Percentiles rank a stretch among this genome's conserved stretches.
Conservation (phyloP, 1,140 invertebrate species). For the Brachystomella parvula region DNA sequence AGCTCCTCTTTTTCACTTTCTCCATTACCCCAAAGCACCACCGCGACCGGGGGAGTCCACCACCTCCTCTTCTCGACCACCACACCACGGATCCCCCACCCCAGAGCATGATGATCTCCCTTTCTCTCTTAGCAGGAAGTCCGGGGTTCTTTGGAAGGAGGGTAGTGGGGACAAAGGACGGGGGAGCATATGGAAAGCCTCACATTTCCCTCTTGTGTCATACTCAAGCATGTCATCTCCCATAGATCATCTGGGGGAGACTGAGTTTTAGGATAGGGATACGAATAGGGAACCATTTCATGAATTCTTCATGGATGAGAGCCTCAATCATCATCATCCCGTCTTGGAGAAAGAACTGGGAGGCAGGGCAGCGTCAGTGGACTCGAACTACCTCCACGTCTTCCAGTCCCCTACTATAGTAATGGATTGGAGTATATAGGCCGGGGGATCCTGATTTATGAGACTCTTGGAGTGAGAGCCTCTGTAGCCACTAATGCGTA, state of each 20-base stretch:
- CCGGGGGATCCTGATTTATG: slow-evolving; percentile 16
- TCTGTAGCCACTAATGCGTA: slow-evolving; percentile 10
- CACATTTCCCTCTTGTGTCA: background rate
- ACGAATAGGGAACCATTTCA: background rate
- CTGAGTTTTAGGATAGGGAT: background rate
- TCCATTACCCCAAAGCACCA: background rate
- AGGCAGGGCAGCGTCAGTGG: too few species aligned
- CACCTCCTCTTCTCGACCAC: background rate
- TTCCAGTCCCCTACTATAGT: too few species aligned
- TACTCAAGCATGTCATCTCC: background rate
- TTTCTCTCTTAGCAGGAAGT: too few species aligned
- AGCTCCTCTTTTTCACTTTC: background rate
- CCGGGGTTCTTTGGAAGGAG: too few species aligned
- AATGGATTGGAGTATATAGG: too few species aligned
- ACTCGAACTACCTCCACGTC: too few species aligned
- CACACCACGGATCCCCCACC: too few species aligned
- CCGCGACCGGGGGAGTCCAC: background rate
- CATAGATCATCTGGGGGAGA: background rate
- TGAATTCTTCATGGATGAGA: background rate
- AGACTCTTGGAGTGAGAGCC: background rate
- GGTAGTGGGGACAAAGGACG: background rate
- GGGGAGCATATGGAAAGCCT: background rate
- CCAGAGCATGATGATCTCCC: too few species aligned
- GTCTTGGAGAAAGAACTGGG: too few species aligned
- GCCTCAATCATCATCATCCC: background rate